A percentile compares a stretch with the other conserved stretches of the same genome.
These are phyloP conservation scores for Stomorhina lunata DNA, from an alignment of 2,888 invertebrate genomes.

Conservation along the genomic window DNA sequence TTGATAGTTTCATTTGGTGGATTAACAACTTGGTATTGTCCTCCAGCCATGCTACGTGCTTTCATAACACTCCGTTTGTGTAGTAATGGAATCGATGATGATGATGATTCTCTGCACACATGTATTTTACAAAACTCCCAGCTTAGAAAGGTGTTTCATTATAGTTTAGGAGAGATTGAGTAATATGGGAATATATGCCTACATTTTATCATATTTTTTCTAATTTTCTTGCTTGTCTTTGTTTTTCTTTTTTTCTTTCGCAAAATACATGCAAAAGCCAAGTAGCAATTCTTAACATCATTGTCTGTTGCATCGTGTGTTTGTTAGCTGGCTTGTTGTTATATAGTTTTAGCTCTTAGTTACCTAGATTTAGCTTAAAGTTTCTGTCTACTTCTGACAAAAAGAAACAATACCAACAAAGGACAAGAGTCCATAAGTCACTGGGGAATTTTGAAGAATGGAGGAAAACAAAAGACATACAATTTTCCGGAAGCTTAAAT, in stretches of 20 bases:
- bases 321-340: not conserved
- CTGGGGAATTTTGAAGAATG: slow-evolving; percentile 42
- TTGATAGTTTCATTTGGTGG: slow-evolving; percentile 59
- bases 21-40: slow-evolving; percentile 62
- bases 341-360: not conserved
- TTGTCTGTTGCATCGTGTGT: slow-evolving; percentile 6
- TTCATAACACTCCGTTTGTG: slow-evolving; percentile 54
- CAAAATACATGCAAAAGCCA: slow-evolving; percentile 46
- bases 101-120: slow-evolving; percentile 19
- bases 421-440: slow-evolving; percentile 52
- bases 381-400: not conserved
- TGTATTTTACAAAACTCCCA: not conserved
- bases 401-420: slow-evolving; percentile 18
- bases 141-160: slow-evolving; percentile 28
- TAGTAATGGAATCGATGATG: slow-evolving; percentile 2
- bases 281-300: slow-evolving; percentile 56
- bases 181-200: not conserved
- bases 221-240: not conserved
- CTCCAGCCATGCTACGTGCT: slow-evolving; percentile 56
- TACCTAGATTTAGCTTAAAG: slow-evolving; percentile 49
- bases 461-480: slow-evolving; percentile 41
- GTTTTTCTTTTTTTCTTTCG: not conserved
- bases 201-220: slow-evolving; percentile 17
- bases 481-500: slow-evolving; percentile 59
- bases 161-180: not conserved